These are phyloP conservation scores for Buceros bicornis DNA, from an alignment of 2,797 vertebrate genomes.

Conservation along the genomic window DNA sequence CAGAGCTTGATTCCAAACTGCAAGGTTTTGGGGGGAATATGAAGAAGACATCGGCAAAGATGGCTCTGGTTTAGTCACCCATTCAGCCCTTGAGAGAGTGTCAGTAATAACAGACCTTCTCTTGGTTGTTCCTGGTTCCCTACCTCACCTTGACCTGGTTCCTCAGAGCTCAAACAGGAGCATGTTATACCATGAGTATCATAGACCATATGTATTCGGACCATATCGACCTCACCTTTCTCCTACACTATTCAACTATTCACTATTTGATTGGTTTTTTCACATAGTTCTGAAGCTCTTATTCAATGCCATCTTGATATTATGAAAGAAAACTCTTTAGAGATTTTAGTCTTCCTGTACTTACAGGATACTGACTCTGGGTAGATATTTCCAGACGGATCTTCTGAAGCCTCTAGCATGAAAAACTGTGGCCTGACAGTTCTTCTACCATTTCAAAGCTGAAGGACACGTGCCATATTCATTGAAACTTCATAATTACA, in stretches of 20 bases:
- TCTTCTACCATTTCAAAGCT: not conserved
- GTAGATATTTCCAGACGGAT: not conserved
- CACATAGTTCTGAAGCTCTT: not conserved
- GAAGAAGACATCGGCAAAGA: no score
- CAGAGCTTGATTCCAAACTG: no score
- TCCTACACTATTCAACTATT: not conserved
- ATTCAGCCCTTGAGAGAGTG: not conserved
- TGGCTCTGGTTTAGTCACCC: no score
- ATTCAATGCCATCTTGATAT: not conserved
- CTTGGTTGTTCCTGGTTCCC: not conserved
- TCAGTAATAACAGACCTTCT: not conserved
- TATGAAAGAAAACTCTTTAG: not conserved
- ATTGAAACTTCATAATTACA: not conserved
- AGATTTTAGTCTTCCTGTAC: not conserved
- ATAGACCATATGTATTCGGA: no score
- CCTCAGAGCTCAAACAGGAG: not conserved
- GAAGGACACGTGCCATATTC: not conserved
- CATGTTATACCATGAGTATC: fast-evolving
- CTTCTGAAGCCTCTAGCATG: not conserved
- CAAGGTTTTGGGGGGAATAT: no score
- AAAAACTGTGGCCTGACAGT: not conserved
- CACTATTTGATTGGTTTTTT: not conserved
- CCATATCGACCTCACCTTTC: not conserved
- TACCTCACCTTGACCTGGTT: not conserved
- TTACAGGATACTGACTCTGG: not conserved